Conservation (phyloP, 2,888 invertebrate species). For the Scelioninae gen. 1 region DNA sequence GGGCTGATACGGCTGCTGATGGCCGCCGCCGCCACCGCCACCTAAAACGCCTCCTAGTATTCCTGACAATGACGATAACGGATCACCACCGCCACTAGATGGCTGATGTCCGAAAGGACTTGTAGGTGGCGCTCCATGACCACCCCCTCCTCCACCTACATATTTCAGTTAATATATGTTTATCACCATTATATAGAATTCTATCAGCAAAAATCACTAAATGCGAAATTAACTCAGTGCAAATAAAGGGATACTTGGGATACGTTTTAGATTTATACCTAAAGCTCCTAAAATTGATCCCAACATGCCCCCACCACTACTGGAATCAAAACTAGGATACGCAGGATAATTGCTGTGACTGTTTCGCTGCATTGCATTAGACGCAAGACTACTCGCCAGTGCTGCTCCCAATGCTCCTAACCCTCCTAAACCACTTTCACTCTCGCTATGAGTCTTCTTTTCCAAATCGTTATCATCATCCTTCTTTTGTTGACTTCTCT, state of each 20-base stretch:
- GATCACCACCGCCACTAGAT: conserved; percentile 68
- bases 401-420: conserved; percentile 81
- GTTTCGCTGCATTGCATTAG: conserved; percentile 78
- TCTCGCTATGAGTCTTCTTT: conserved; percentile 78
- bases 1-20: conserved; percentile 75
- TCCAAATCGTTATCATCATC: conserved; percentile 76
- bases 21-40: conserved; percentile 76
- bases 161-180: not conserved
- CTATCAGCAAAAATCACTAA: too few species aligned
- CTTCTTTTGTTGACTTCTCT: conserved; percentile 75
- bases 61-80: conserved; percentile 77
- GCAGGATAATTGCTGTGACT: conserved; percentile 74
- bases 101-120: conserved; percentile 71
- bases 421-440: conserved; percentile 77
- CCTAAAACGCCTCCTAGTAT: conserved; percentile 80
- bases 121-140: conserved; percentile 69
- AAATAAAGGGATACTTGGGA: too few species aligned
- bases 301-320: conserved; percentile 75
- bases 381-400: conserved; percentile 80
- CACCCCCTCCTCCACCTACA: conserved; percentile 55
- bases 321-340: conserved; percentile 78
- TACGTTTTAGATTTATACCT: conserved; percentile 75
- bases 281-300: conserved; percentile 82
- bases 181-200: not conserved
- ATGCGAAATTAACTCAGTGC: too few species aligned